Percentiles rank a stretch among this genome's conserved stretches.
Conservation (phyloP, 2,113 vertebrate species). For the Morone chrysops region DNA sequence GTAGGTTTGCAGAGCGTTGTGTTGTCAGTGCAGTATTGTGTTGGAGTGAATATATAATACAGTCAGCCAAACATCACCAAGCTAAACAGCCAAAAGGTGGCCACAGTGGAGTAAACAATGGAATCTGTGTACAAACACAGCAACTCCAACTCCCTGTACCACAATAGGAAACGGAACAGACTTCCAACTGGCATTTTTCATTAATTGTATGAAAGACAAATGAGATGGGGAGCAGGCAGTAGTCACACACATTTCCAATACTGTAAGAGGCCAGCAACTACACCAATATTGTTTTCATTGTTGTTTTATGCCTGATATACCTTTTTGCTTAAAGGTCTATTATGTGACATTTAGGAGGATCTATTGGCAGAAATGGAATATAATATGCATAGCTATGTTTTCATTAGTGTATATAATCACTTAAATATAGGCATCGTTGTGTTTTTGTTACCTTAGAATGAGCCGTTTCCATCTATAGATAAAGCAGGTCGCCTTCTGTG, state of each 20-base stretch:
- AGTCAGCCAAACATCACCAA: slow-evolving; percentile 56
- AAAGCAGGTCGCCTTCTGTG: too few species aligned
- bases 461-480: too few species aligned
- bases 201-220: slow-evolving; percentile 40
- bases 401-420: too few species aligned
- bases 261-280: slow-evolving; percentile 6
- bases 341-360: too few species aligned
- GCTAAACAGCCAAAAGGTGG: slow-evolving; percentile 52
- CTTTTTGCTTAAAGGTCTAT: slow-evolving; percentile 16
- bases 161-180: slow-evolving; percentile 40
- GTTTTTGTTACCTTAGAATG: too few species aligned
- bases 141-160: slow-evolving; percentile 22
- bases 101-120: slow-evolving; percentile 63
- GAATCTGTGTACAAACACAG: slow-evolving; percentile 44
- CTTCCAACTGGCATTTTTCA: slow-evolving; percentile 46
- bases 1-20: slow-evolving; percentile 48
- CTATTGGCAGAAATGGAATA: too few species aligned
- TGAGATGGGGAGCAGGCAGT: not conserved
- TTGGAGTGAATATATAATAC: slow-evolving; percentile 37
- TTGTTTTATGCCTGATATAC: slow-evolving; percentile 9
- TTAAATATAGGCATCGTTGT: too few species aligned
- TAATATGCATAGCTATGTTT: too few species aligned
- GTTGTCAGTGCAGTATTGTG: slow-evolving; percentile 53
- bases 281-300: slow-evolving; percentile 21
- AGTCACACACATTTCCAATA: slow-evolving; percentile 20